phyloP scores from a whole-genome alignment of 2,888 invertebrate genomes.

The Tetrapedia diversipes region DNA sequence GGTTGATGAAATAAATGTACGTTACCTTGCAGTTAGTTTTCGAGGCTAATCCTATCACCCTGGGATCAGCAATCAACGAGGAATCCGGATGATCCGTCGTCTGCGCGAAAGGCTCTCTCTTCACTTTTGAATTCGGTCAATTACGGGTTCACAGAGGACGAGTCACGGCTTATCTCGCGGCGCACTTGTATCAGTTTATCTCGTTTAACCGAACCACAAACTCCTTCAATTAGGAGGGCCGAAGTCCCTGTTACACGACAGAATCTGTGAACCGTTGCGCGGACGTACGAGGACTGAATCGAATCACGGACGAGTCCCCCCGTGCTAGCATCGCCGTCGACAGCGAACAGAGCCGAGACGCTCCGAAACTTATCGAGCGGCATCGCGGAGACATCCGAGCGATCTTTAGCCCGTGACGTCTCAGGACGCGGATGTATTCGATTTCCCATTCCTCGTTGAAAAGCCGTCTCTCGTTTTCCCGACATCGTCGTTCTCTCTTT shows the following conservation, averaged over 20 bases:
- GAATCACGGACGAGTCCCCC: conserved; percentile 41
- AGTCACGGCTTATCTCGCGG: conserved; percentile 57
- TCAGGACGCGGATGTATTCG: conserved; percentile 34
- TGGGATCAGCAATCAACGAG: conserved; percentile 19
- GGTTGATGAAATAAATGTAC: not conserved
- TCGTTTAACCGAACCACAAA: conserved; percentile 55
- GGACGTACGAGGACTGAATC: conserved; percentile 67
- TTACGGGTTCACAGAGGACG: conserved; percentile 34
- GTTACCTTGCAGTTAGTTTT: conserved; percentile 40
- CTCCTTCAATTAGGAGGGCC: conserved; percentile 46
- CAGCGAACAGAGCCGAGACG: conserved; percentile 48
- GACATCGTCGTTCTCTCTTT: not conserved
- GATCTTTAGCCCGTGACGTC: conserved; percentile 24
- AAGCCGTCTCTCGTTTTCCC: not conserved
- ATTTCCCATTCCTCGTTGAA: not conserved
- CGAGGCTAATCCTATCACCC: not conserved
- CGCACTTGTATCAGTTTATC: conserved; percentile 69
- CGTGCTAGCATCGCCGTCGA: not conserved
- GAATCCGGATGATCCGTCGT: conserved; percentile 12
- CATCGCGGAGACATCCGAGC: conserved; percentile 52
- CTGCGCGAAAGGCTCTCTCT: conserved; percentile 10
- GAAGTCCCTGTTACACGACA: conserved; percentile 48
- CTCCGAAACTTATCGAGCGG: conserved; percentile 44
- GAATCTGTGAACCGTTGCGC: conserved; percentile 58
- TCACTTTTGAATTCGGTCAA: conserved; percentile 50